Evolutionary conservation across 2,113 vertebrate genomes (phyloP).

Genomic region (Larimichthys polyactis): DNA sequence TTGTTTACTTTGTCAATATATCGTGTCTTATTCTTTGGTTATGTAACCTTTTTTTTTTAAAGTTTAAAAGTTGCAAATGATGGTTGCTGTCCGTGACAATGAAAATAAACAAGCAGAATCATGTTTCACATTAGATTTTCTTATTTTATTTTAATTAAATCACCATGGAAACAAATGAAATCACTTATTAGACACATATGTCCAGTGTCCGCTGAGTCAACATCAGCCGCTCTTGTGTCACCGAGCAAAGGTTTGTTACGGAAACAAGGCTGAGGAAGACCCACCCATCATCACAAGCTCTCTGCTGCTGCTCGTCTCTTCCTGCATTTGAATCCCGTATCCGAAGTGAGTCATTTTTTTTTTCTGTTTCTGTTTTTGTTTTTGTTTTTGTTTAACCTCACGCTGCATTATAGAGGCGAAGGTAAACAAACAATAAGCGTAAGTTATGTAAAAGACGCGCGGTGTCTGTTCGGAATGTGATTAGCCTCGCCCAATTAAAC

Average conservation of each 20-base stretch:
- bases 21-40: too few species aligned
- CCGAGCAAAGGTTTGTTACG: conserved; percentile 43
- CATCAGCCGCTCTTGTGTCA: background rate
- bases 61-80: too few species aligned
- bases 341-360: background rate
- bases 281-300: conserved; percentile 51
- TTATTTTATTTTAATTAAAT: background rate
- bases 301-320: conserved; percentile 22
- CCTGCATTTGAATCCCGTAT: conserved; percentile 34
- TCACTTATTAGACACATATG: background rate
- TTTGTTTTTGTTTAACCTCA: too few species aligned
- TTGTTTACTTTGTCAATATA: too few species aligned
- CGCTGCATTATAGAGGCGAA: background rate
- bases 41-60: too few species aligned
- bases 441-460: background rate
- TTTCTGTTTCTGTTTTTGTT: background rate
- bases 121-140: too few species aligned
- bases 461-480: background rate
- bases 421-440: background rate
- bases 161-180: background rate
- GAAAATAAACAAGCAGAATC: too few species aligned
- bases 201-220: conserved; percentile 11
- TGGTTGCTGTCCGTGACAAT: too few species aligned
- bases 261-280: conserved; percentile 54
- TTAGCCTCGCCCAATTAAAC: conserved; percentile 35